Percentiles rank a stretch among this genome's conserved stretches.
phyloP scores from a whole-genome alignment of 2,113 vertebrate species.

The Labeo catla region DNA sequence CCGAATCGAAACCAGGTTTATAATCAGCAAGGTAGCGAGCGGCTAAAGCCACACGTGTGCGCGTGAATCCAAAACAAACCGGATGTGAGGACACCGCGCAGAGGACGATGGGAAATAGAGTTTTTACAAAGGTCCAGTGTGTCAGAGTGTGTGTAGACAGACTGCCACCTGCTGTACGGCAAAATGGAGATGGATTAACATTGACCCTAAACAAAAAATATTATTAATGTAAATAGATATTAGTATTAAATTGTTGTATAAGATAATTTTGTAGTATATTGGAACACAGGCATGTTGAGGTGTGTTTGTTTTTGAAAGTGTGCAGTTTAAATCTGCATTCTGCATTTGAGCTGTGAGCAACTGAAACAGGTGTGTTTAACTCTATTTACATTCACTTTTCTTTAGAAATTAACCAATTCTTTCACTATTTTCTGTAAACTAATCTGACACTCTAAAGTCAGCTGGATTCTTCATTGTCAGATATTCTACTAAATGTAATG shows the following conservation, averaged over 20 bases:
- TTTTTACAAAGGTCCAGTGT: neutral
- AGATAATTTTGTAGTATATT: too few relatives aligned
- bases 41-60: neutral
- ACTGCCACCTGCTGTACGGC: neutral
- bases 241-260: too few relatives aligned
- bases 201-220: too few relatives aligned
- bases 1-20: neutral
- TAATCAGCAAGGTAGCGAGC: neutral
- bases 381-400: neutral
- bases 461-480: too few relatives aligned
- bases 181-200: neutral
- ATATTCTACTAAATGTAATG: too few relatives aligned
- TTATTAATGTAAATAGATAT: neutral
- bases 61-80: fast-evolving
- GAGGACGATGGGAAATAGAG: constrained; percentile 28
- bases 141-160: neutral
- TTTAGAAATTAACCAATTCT: too few relatives aligned
- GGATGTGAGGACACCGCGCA: constrained; percentile 21
- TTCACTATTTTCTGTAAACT: too few relatives aligned
- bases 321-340: neutral
- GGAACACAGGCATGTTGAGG: neutral
- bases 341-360: neutral
- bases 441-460: too few relatives aligned
- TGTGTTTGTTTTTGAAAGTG: constrained; percentile 46
- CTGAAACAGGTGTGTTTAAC: neutral